Percentiles rank a stretch among this genome's conserved stretches.
Evolutionary conservation across 2,888 invertebrate species (phyloP).

Genomic region (Sinhomidia bicolor): DNA sequence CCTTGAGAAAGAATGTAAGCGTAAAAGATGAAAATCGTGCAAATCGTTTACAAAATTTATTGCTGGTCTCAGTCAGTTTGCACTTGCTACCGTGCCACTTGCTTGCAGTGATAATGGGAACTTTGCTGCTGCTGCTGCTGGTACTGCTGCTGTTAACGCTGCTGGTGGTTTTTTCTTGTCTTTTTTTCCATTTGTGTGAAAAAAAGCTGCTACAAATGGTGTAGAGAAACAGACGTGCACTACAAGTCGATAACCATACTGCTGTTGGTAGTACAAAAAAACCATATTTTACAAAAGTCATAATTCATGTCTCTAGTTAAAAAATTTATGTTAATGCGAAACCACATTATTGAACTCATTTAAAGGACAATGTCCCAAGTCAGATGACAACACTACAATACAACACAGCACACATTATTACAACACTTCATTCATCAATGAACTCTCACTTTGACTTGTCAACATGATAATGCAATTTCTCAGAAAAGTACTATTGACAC

Average conservation of each 20-base stretch:
- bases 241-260: neutral
- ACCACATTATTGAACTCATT: conserved; percentile 55
- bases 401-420: no score
- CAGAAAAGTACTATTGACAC: neutral
- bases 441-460: neutral
- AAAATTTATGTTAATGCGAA: conserved; percentile 48
- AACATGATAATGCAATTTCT: neutral
- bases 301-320: conserved; percentile 7
- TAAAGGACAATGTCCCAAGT: conserved; percentile 61
- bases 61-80: conserved; percentile 41
- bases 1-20: conserved; percentile 21
- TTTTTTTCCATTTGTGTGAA: neutral
- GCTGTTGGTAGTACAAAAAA: no score
- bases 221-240: no score
- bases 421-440: neutral
- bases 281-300: neutral
- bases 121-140: no score
- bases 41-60: conserved; percentile 66
- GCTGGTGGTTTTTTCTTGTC: conserved; percentile 19
- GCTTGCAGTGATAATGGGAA: conserved; percentile 23
- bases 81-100: conserved; percentile 26
- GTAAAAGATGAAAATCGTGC: conserved; percentile 62
- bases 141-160: no score
- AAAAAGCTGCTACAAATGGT: neutral
- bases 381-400: neutral